A percentile compares a stretch with the other conserved stretches of the same genome.
phyloP scores from a whole-genome alignment of 2,888 invertebrate species.

The Tipula lateralis region DNA sequence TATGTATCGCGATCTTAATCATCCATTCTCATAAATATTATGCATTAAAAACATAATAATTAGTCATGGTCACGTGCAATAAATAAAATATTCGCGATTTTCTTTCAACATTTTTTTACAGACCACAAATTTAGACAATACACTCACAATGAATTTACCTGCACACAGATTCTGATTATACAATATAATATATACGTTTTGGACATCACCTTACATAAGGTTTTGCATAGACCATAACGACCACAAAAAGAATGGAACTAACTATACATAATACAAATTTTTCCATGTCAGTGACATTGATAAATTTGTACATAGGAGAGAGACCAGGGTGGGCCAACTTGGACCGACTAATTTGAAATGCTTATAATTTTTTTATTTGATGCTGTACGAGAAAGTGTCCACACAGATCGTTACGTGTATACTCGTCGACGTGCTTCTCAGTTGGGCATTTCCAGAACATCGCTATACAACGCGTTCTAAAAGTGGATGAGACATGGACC shows the following conservation, averaged over 20 bases:
- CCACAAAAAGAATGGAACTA: background rate
- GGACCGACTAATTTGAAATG: too few relatives aligned
- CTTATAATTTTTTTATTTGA: too few relatives aligned
- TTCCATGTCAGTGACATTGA: background rate
- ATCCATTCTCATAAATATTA: background rate
- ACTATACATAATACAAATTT: background rate
- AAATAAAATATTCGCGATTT: background rate
- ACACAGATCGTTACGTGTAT: too few relatives aligned
- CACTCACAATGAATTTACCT: background rate
- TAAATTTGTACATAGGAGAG: background rate
- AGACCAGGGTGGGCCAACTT: too few relatives aligned
- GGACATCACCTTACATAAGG: background rate
- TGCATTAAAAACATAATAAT: background rate
- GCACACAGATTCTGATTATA: background rate
- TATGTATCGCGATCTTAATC: background rate
- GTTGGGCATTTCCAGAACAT: too few relatives aligned
- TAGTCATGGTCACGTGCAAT: constrained; percentile 11
- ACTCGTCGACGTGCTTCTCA: too few relatives aligned
- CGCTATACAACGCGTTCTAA: too few relatives aligned
- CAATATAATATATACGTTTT: background rate
- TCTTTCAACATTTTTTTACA: background rate
- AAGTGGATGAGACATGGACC: too few relatives aligned
- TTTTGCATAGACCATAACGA: background rate
- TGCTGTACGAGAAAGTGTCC: too few relatives aligned
- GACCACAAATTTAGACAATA: background rate